Percentiles rank a stretch among this genome's conserved stretches.
Conservation (phyloP, 2,888 invertebrate species). For the Notocelia uddmanniana region DNA sequence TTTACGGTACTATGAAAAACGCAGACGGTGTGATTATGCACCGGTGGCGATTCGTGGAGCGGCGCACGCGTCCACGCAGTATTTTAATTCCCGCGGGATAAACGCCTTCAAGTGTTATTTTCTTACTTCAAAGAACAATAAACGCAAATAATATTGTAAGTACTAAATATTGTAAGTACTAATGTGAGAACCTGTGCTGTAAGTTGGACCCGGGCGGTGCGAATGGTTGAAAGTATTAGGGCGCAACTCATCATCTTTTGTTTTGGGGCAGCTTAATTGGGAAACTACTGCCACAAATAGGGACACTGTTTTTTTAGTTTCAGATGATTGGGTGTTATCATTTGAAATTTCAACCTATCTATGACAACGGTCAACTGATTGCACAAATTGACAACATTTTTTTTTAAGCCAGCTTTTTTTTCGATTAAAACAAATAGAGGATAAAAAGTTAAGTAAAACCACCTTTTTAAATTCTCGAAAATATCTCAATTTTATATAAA, state of each 20-base stretch:
- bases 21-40: not conserved
- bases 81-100: constrained; percentile 21
- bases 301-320: not conserved
- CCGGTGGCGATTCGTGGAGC: not conserved
- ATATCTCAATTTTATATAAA: too few relatives aligned
- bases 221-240: not conserved
- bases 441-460: too few relatives aligned
- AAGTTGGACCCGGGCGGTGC: not conserved
- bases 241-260: too few relatives aligned
- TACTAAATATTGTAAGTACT: too few relatives aligned
- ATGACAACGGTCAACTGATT: too few relatives aligned
- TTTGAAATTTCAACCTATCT: not conserved
- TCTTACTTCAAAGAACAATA: not conserved
- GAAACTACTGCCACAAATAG: too few relatives aligned
- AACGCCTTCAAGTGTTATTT: constrained; percentile 3
- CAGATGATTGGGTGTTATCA: not conserved
- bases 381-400: too few relatives aligned
- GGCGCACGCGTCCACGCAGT: constrained; percentile 10
- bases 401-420: too few relatives aligned
- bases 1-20: not conserved
- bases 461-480: too few relatives aligned
- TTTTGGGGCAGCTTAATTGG: too few relatives aligned
- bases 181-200: not conserved
- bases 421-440: too few relatives aligned
- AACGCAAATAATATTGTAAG: too few relatives aligned